Base-by-base conservation (phyloP, 2,888 invertebrate genomes). In the Antheraea assamensis region DNA sequence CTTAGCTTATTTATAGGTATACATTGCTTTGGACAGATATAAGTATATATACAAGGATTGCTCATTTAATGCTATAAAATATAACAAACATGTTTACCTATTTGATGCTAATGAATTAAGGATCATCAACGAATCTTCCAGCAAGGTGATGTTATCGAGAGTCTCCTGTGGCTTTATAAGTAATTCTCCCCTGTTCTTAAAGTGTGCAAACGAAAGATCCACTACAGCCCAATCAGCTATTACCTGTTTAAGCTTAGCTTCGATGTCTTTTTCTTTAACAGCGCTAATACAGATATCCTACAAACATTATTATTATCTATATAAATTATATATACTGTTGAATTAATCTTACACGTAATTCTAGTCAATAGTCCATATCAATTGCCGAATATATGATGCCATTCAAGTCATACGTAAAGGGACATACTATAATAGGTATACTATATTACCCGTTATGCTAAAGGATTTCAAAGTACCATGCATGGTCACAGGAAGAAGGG, bases 231-330 rank as follows among this genome's bases (percentile, higher is more conserved):
- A 98, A 87, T 98, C 98, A 3, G 96, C 92, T 58, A 97, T 96
- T 0, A 98, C 96, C 91, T 97, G 97, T 80, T 97, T 97, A 75
- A 98, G 87, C 92, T 98, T 98, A 0, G 97, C 97, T 92, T 98
- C 98, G 76, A 98, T 98, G 81, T 98, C 98, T 81, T 97, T 97
- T 88, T 98, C 98, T 91, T 98, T 98, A 0, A 97, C 96, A 0
- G 98, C 98, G 83, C 98, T 97, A 55, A 98, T 97, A 83, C 98
- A 98, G 80, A 98, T 97, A 86, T 98, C 98, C 96, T 97, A 76
- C 47, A 83, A 81, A 61, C 72, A 61, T 52, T 30, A 42, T 19
- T 35, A 24, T 21, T n/a, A 1, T 30, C 24, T 35, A 35, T 35
- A 7, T 35, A 35, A 35, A n/a, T n/a, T n/a, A n/a, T n/a, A n/a